phyloP scores from a whole-genome alignment of 2,113 vertebrate species.

The Amblyornis subalaris region DNA sequence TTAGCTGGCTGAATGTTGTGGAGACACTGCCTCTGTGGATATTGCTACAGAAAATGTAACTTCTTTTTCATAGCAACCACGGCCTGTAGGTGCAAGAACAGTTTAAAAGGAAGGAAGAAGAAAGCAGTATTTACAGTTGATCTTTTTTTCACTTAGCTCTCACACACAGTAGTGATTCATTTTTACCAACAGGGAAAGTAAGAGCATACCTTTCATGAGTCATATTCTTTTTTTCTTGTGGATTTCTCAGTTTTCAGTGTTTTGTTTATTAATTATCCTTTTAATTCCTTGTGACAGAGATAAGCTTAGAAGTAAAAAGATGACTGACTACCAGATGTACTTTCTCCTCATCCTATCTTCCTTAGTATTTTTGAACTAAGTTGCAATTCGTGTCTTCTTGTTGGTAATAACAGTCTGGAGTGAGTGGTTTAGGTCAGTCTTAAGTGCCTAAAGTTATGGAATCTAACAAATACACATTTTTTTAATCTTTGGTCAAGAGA shows the following conservation, averaged over 20 bases:
- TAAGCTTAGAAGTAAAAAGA: not conserved
- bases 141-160: slow-evolving; percentile 40
- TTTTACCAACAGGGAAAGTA: slow-evolving; percentile 61
- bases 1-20: not conserved
- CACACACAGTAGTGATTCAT: slow-evolving; percentile 65
- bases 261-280: slow-evolving; percentile 54
- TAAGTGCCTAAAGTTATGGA: not conserved
- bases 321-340: not conserved
- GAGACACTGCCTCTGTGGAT: not conserved
- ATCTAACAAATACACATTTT: not conserved
- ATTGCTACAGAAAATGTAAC: slow-evolving; percentile 35
- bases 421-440: not conserved
- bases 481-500: not conserved
- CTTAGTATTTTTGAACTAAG: not conserved
- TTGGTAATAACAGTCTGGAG: not conserved
- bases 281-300: slow-evolving; percentile 9
- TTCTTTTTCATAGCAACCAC: slow-evolving; percentile 53
- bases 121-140: slow-evolving; percentile 58
- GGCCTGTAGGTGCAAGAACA: slow-evolving; percentile 51
- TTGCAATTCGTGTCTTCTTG: not conserved
- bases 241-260: slow-evolving; percentile 57
- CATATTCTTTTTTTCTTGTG: slow-evolving; percentile 60
- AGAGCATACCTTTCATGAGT: slow-evolving; percentile 60
- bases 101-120: slow-evolving; percentile 45
- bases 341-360: not conserved